These are phyloP conservation scores for Mechanitis messenoides DNA, from an alignment of 2,888 invertebrate species.

Conservation along the genomic window DNA sequence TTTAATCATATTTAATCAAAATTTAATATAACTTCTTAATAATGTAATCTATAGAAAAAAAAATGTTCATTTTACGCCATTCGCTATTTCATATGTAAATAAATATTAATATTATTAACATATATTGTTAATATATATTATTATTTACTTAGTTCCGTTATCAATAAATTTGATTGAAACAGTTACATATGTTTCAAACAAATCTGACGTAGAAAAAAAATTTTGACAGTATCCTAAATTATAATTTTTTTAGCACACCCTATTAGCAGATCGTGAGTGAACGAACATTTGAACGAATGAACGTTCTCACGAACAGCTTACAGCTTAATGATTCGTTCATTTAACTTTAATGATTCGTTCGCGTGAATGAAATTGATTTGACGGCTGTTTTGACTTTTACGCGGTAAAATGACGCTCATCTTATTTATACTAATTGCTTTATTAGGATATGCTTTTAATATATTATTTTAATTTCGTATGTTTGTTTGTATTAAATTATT, in stretches of 20 bases:
- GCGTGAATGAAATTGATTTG: conserved; percentile 76
- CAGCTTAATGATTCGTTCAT: conserved; percentile 47
- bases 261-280: conserved; percentile 57
- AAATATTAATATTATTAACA: too few species aligned
- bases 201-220: not conserved
- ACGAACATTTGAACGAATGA: conserved; percentile 40
- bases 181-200: too few species aligned
- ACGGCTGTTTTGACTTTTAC: conserved; percentile 58
- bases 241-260: conserved; percentile 5
- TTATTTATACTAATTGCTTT: conserved; percentile 32
- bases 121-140: too few species aligned
- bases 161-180: too few species aligned
- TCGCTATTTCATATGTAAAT: too few species aligned
- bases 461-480: not conserved
- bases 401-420: conserved; percentile 34
- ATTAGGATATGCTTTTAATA: conserved; percentile 15
- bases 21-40: too few species aligned
- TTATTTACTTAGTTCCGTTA: too few species aligned
- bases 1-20: too few species aligned
- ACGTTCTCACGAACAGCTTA: conserved; percentile 66
- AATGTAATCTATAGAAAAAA: too few species aligned
- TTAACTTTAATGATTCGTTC: conserved; percentile 70
- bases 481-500: too few species aligned
- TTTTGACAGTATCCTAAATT: not conserved
- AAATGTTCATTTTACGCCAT: too few species aligned